Evolutionary conservation across 2,888 invertebrate species (phyloP).

Genomic region (Melikaiella ostensackeni): DNA sequence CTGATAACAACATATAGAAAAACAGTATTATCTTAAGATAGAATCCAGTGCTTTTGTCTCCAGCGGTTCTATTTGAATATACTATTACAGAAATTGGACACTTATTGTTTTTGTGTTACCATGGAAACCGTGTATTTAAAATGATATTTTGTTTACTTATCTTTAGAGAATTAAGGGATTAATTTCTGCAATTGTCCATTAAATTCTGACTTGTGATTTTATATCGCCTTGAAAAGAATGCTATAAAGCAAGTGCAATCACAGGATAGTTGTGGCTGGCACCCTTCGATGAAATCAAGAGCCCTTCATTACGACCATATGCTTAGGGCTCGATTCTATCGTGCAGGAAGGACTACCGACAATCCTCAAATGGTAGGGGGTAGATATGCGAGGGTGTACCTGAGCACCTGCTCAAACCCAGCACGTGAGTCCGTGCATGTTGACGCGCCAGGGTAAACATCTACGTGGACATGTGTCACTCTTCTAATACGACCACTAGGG

Average conservation of each 20-base stretch:
- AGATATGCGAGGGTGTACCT: conserved; percentile 32
- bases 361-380: conserved; percentile 12
- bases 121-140: no score
- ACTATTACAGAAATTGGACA: no score
- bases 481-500: conserved; percentile 62
- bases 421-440: conserved; percentile 57
- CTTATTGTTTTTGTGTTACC: no score
- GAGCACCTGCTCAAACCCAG: conserved; percentile 59
- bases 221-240: conserved; percentile 1
- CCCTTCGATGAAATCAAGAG: conserved; percentile 75
- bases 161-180: neutral
- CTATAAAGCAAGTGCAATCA: conserved; percentile 65
- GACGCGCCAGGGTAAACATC: conserved; percentile 64
- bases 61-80: no score
- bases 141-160: no score
- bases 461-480: conserved; percentile 68
- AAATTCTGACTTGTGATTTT: conserved; percentile 13
- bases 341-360: conserved; percentile 46
- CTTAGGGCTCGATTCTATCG: conserved; percentile 73
- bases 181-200: neutral
- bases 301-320: conserved; percentile 76
- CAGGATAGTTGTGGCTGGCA: conserved; percentile 60
- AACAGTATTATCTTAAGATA: no score
- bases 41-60: no score
- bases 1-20: no score